Base-by-base conservation (phyloP, 2,888 invertebrate species). In the Sialis fuliginosa region DNA sequence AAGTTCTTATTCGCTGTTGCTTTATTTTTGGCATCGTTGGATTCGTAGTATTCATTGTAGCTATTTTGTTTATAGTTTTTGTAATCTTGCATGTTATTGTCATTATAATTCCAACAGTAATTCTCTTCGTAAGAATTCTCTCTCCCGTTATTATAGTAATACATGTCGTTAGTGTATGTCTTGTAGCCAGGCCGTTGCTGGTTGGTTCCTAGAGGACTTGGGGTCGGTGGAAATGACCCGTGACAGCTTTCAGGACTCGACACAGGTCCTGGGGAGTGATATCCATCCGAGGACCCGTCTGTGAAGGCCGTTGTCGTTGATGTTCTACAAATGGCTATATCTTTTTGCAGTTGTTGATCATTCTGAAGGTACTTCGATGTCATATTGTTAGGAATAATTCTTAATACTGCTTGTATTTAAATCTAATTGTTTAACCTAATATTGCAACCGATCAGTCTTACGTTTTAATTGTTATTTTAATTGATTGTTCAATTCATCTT, bases 221-320 rank as follows among this genome's bases (percentile, higher is more conserved):
- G 42, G 9, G 47, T 42, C 31, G 47, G 32, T 35, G 47, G 47
- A 31, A 47, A 47, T 13, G 47, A 47, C 13, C 45, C 37, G 40
- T 45, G 35, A 6, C 10, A 33, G 8, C 31, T 32, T 47, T 62
- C 63, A 4, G 64, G 64, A 46, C 63, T 61, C 6, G 62, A 63
- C 41, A 61, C 56, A 46, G 63, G 57, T 12, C 63, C 62, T 6
- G 58, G 58, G 13, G 60, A 57, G 13, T 53, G 50, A 50, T 60
- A 65, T 43, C 63, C 62, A 53, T 64, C 64, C 34, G 62, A 63
- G 10, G 61, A 61, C 41, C 60, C 56, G 49, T 61, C 62, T 54
- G 58, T 52, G 41, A 55, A 52, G 54, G 54, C 54, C 46, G 30
- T 35, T 34, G 44, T 32, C 10, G 30, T 10, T 39, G 39, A 39